Evolutionary conservation across 1,140 invertebrate genomes (phyloP), one percentile per base, ranked within the genome.

Genomic region (Bombus picipes): DNA sequence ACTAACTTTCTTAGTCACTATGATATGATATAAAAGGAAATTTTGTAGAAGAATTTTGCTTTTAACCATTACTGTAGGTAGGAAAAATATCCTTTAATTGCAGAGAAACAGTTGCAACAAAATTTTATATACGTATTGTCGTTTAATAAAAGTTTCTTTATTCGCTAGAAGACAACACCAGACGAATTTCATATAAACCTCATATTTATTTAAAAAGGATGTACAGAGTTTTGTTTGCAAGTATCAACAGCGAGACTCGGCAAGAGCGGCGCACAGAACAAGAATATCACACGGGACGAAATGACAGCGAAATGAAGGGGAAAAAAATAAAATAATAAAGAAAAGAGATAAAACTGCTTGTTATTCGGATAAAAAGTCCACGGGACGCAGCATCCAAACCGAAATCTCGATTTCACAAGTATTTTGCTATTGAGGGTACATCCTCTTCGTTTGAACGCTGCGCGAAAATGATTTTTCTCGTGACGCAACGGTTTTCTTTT

Each of bases 181-280:
- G 28, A 77, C 57, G 5, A 39, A 59, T 32, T 68, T 93, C 84
- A 90, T 95, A 95, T 94, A 95, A 95, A 95, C 94, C 93, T 95
- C 94, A 94, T 94, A 95, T 95, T 95, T 95, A 95, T 95, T 95
- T 94, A 94, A 95, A 95, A 95, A 95, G 94, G 94, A 95, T 95
- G 94, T 95, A 95, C 95, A 95, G 92, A 93, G 91, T 94, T 94
- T 94, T 94, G 91, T 95, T 95, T 95, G 93, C 92, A 94, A 94
- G 92, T 94, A 93, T 95, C 94, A 95, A 95, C 94, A 95, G 94
- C 94, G 92, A 95, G 92, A 95, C 93, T 95, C 92, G 92, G 92
- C 93, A 95, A 95, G 94, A 95, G 93, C 91, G 92, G 93, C 94
- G 93, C 94, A 94, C 90, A 88, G 91, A 94, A 94, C 92, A 94